phyloP scores from a whole-genome alignment of 2,113 vertebrate species.

The Pachyramphus minor region DNA sequence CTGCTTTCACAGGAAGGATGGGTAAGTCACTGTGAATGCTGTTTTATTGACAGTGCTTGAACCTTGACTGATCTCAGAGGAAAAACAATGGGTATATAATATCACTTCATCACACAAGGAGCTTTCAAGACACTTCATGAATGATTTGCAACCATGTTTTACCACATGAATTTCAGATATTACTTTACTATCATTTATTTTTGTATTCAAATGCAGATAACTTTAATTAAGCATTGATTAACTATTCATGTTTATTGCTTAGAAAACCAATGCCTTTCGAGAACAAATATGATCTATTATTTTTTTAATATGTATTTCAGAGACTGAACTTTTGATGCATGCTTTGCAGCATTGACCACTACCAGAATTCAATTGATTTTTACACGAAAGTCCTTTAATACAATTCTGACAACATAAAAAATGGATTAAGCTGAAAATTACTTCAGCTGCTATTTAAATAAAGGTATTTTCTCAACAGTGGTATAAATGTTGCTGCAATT shows the following conservation, averaged over 20 bases:
- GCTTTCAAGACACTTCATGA: background rate
- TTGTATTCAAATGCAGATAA: background rate
- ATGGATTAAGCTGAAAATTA: background rate
- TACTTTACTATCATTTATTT: background rate
- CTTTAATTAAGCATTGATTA: background rate
- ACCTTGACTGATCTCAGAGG: conserved; percentile 19
- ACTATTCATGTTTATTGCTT: background rate
- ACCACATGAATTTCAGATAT: background rate
- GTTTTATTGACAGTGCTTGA: background rate
- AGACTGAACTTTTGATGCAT: background rate
- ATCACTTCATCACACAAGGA: background rate
- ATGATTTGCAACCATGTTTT: background rate
- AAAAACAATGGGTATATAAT: background rate
- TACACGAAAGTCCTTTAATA: background rate
- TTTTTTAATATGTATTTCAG: background rate
- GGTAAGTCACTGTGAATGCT: background rate
- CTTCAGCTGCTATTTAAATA: background rate
- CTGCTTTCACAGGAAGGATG: background rate
- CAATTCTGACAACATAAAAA: background rate
- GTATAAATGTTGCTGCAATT: background rate
- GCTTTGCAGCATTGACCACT: background rate
- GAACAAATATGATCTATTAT: background rate
- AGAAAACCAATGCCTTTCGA: background rate
- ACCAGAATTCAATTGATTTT: background rate
- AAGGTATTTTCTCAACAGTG: background rate